phyloP scores from a whole-genome alignment of 1,140 invertebrate species.

The Polypedilum pembai region DNA sequence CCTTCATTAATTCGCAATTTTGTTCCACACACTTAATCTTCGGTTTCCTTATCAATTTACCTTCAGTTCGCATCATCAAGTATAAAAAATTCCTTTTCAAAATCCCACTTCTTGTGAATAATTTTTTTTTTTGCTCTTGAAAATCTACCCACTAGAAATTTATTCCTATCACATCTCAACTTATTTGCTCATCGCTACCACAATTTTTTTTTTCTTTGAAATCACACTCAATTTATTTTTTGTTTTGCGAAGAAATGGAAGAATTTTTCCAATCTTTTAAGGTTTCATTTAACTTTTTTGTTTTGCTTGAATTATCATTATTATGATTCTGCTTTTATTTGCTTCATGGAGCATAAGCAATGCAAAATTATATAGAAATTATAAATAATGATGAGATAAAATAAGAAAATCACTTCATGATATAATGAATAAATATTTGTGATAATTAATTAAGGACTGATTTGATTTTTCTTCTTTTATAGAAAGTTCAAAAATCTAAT shows the following conservation, averaged over 20 bases:
- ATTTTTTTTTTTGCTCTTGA: not conserved
- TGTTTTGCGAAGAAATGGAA: not conserved
- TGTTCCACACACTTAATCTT: not conserved
- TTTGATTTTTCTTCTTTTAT: no score
- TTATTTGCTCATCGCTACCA: not conserved
- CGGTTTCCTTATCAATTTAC: not conserved
- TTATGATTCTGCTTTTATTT: not conserved
- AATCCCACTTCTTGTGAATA: not conserved
- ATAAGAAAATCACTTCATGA: no score
- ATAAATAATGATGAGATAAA: no score
- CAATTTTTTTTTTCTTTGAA: not conserved
- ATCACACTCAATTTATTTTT: constrained; percentile 16
- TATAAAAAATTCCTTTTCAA: not conserved
- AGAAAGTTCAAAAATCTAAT: no score
- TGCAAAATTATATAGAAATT: no score
- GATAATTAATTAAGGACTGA: no score
- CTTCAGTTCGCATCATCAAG: not conserved
- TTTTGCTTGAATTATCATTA: not conserved
- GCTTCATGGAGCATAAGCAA: no score
- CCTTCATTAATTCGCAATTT: not conserved
- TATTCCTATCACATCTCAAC: not conserved
- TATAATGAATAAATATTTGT: no score
- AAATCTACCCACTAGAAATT: not conserved
- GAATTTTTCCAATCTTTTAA: constrained; percentile 4
- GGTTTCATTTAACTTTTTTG: not conserved